phyloP scores from a whole-genome alignment of 2,797 vertebrate genomes.

The Pangasius djambal region DNA sequence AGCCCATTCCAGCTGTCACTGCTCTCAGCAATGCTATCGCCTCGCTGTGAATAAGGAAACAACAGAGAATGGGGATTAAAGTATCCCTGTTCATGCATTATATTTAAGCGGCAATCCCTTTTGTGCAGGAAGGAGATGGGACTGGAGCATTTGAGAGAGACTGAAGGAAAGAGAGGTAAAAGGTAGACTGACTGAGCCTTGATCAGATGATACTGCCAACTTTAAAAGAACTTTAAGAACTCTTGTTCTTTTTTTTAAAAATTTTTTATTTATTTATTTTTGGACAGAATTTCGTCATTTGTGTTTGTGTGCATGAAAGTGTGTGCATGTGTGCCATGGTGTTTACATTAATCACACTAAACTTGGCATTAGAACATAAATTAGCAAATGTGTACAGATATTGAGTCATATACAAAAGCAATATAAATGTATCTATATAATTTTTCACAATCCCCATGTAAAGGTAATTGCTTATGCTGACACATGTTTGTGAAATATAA shows the following conservation, averaged over 20 bases:
- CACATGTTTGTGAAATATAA: neutral
- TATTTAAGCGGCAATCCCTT: slow-evolving; percentile 9
- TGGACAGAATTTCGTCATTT: slow-evolving; percentile 56
- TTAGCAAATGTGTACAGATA: neutral
- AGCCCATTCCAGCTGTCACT: neutral
- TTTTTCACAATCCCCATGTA: neutral
- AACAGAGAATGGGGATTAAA: slow-evolving; percentile 13
- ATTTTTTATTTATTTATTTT: neutral
- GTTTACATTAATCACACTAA: neutral
- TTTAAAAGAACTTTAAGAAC: slow-evolving; percentile 13
- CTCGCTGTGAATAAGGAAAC: slow-evolving; percentile 28
- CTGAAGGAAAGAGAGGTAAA: slow-evolving; percentile 12
- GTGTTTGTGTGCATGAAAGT: slow-evolving; percentile 43
- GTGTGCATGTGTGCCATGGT: neutral
- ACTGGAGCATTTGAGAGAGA: slow-evolving; percentile 42
- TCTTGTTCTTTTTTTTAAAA: neutral
- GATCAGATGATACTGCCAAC: slow-evolving; percentile 56
- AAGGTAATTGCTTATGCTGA: neutral
- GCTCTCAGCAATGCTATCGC: slow-evolving; percentile 24
- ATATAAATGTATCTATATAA: neutral
- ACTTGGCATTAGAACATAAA: neutral
- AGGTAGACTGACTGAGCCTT: slow-evolving; percentile 22
- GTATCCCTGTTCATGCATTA: slow-evolving; percentile 31
- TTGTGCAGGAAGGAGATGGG: neutral
- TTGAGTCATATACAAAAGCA: neutral